phyloP scores from a whole-genome alignment of 2,888 invertebrate genomes.

The Nomada flava region DNA sequence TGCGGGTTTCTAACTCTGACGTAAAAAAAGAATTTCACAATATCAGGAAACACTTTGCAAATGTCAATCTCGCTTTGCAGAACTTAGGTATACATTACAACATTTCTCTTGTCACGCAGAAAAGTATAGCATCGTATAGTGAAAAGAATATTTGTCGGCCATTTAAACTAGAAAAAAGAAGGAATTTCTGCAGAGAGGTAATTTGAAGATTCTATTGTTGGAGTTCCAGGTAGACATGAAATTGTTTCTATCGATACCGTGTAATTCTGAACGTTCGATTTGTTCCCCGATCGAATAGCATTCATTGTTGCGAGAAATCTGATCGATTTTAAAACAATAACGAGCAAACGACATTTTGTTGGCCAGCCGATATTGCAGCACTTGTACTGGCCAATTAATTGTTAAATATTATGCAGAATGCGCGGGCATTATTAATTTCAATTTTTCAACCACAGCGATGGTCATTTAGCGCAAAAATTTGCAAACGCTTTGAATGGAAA shows the following conservation, averaged over 20 bases:
- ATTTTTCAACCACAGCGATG: not conserved
- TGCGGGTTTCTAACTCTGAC: not conserved
- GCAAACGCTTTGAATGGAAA: too few species aligned
- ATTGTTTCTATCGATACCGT: not conserved
- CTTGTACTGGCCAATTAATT: not conserved
- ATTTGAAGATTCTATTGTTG: conserved; percentile 30
- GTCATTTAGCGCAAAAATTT: not conserved
- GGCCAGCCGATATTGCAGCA: not conserved
- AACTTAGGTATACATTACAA: not conserved
- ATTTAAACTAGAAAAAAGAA: conserved; percentile 7
- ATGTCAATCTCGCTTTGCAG: not conserved
- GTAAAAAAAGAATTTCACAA: not conserved
- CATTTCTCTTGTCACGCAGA: not conserved
- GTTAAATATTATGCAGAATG: not conserved
- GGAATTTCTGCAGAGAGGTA: not conserved
- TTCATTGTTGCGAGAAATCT: not conserved
- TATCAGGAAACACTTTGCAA: not conserved
- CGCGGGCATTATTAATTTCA: not conserved
- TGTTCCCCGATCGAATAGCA: too few species aligned
- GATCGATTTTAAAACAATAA: not conserved
- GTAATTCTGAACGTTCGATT: not conserved
- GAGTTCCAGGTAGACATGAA: conserved; percentile 1
- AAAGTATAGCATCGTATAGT: too few species aligned
- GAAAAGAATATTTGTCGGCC: conserved; percentile 24
- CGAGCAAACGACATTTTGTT: not conserved